These are phyloP conservation scores for Bubo scandiacus DNA, from an alignment of 2,113 vertebrate genomes.

Conservation along the genomic window DNA sequence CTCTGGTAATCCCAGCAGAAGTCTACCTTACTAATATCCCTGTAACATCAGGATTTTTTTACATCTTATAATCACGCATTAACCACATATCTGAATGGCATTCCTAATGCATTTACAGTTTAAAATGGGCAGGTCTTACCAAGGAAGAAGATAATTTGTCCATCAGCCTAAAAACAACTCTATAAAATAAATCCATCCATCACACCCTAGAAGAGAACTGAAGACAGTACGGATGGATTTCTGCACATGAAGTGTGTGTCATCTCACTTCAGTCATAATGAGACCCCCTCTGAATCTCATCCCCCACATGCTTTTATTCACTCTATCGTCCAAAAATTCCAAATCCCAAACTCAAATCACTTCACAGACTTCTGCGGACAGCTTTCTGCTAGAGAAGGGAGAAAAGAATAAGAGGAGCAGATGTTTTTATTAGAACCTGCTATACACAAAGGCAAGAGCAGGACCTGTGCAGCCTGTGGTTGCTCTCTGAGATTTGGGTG, in stretches of 20 bases:
- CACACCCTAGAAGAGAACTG: neutral
- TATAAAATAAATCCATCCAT: neutral
- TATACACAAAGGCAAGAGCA: neutral
- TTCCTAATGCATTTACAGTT: neutral
- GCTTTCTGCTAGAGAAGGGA: neutral
- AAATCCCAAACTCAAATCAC: neutral
- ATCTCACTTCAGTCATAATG: neutral
- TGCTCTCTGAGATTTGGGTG: neutral
- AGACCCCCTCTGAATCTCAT: neutral
- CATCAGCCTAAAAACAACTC: neutral
- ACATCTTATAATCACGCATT: neutral
- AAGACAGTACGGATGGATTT: neutral
- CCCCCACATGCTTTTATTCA: neutral
- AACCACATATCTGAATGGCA: neutral
- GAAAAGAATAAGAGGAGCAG: neutral
- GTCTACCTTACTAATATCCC: neutral
- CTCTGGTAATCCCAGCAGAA: neutral
- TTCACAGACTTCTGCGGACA: neutral
- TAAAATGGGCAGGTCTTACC: neutral
- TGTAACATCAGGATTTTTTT: neutral
- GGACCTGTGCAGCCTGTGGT: neutral
- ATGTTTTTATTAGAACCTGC: neutral
- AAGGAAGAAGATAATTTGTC: neutral
- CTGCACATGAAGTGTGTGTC: neutral
- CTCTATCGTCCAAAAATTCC: neutral